Evolutionary conservation across 2,797 vertebrate species (phyloP).

Genomic region (Nyctalus aviator): DNA sequence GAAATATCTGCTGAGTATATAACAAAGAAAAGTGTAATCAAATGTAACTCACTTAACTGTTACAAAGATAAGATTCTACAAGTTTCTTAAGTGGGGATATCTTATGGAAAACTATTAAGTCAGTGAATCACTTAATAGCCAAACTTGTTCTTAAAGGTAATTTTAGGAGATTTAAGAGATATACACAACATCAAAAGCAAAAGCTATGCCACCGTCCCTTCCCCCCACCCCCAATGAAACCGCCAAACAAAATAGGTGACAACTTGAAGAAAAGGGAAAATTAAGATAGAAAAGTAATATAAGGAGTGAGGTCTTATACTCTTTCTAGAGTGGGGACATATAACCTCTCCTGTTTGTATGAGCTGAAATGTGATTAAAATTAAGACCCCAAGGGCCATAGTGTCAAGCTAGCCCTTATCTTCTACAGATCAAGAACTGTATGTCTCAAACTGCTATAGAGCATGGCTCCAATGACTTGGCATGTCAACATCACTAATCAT

Average conservation of each 20-base stretch:
- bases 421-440: neutral
- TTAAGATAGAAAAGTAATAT: conserved; percentile 3
- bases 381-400: neutral
- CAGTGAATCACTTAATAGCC: conserved; percentile 35
- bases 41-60: neutral
- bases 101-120: neutral
- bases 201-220: neutral
- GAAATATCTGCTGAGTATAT: conserved; percentile 33
- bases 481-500: neutral
- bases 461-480: neutral
- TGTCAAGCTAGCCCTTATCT: neutral
- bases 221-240: neutral
- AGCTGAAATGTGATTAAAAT: conserved; percentile 42
- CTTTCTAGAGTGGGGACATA: conserved; percentile 2
- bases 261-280: conserved; percentile 23
- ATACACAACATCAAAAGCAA: neutral
- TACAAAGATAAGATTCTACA: conserved; percentile 7
- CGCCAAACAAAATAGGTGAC: neutral
- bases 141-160: conserved; percentile 40
- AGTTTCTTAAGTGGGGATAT: conserved; percentile 20
- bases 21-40: neutral
- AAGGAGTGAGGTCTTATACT: neutral
- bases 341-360: neutral
- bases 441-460: neutral
- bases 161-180: conserved; percentile 20